Evolutionary conservation across 2,888 invertebrate genomes (phyloP).

Genomic region (Cephonodes hylas): DNA sequence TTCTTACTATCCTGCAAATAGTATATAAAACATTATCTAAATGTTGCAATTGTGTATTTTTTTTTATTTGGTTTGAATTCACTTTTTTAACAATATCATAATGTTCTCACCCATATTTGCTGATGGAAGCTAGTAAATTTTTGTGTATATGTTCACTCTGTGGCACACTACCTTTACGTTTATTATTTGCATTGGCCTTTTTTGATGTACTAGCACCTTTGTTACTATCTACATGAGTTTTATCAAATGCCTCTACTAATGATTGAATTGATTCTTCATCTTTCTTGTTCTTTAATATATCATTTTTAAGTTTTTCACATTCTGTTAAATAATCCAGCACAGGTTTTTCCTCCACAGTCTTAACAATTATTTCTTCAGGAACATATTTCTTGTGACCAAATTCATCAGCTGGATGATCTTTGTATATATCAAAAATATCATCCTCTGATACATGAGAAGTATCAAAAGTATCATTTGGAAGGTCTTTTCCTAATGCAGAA

Average conservation of each 20-base stretch:
- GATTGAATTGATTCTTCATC: slow-evolving; percentile 57
- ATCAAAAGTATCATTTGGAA: slow-evolving; percentile 66
- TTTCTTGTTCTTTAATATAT: slow-evolving; percentile 58
- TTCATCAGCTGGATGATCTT: slow-evolving; percentile 66
- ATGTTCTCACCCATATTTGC: slow-evolving; percentile 84
- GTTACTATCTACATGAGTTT: slow-evolving; percentile 49
- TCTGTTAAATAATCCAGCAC: slow-evolving; percentile 61
- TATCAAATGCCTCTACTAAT: slow-evolving; percentile 64
- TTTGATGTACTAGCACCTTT: slow-evolving; percentile 13
- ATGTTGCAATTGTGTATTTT: too few relatives aligned
- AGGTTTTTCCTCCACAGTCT: slow-evolving; percentile 43
- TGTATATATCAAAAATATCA: slow-evolving; percentile 74
- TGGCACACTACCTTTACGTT: slow-evolving; percentile 17
- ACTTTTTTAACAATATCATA: too few relatives aligned
- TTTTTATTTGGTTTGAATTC: too few relatives aligned
- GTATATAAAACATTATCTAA: slow-evolving; percentile 4
- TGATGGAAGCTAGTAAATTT: slow-evolving; percentile 85
- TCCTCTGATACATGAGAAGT: slow-evolving; percentile 58
- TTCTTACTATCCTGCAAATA: slow-evolving; percentile 75
- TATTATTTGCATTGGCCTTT: slow-evolving; percentile 6
- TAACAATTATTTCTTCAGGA: slow-evolving; percentile 61
- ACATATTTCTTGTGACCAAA: slow-evolving; percentile 75
- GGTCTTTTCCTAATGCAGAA: slow-evolving; percentile 47
- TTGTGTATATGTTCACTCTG: slow-evolving; percentile 57
- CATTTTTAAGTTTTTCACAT: slow-evolving; percentile 64